Base-by-base conservation (phyloP, 2,113 vertebrate species). In the Ammospiza nelsoni region DNA sequence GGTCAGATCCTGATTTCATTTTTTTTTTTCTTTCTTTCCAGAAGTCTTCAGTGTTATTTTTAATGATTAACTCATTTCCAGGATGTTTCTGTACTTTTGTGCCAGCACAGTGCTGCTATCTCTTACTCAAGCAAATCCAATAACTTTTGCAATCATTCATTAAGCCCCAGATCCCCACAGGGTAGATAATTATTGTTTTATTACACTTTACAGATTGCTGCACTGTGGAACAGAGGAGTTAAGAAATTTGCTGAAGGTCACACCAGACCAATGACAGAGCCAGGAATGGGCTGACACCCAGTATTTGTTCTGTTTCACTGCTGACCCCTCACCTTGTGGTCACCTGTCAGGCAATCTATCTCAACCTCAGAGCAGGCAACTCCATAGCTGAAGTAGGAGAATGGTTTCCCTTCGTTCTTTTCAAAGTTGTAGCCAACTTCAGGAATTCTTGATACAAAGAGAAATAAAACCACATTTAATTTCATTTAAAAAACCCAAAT, bases 291-390 rank as follows among this genome's bases (percentile, higher is more conserved):
- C 62, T 91, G 43, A 86, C 91, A 86, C 79, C 57, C 92, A 49
- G 55, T 94, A 39, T 85, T 93, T 94, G 61, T 52, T 88, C 24
- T 80, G 44, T 44, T 92, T 84, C 83, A 69, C 24, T 80, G 44
- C 69, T 86, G 75, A 74, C 22, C 35, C 24, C 94, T 97, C 96
- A 99, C 99, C 99, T 99, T 99, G 91, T 99, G 99, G 77, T 98
- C 98, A 28, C 99, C 99, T 17, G 99, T 99, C 78, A 99, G 97
- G 93, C 99, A 99, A 96, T 99, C 99, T 41, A 99, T 97, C 95
- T 99, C 99, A 93, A 99, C 99, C 93, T 99, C 99, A 0, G 99
- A 99, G 87, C 98, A 99, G 29, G 99, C 98, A 55, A 99, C 99
- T 0, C 99, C 99, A 0, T 99, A 99, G 68, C 95, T 97, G 96